Conservation (phyloP, 2,797 vertebrate species). For the Spinus olivaceus region DNA sequence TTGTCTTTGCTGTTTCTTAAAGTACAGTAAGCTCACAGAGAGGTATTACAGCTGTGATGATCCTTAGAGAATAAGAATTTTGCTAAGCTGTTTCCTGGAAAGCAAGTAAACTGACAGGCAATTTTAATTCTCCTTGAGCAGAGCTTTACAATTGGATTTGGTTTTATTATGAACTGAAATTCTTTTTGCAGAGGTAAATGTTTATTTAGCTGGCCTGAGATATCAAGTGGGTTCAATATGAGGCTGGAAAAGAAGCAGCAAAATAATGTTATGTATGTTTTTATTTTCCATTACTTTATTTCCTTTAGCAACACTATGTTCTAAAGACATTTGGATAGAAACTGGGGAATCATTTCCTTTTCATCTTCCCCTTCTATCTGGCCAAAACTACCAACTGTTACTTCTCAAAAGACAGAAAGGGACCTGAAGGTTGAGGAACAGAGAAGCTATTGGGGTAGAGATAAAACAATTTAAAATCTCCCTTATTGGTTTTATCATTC, state of each 20-base stretch:
- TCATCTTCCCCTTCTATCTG: background rate
- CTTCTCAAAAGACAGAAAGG: background rate
- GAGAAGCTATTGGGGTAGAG: background rate
- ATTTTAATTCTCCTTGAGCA: background rate
- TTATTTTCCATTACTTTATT: background rate
- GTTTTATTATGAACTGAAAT: background rate
- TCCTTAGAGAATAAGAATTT: background rate
- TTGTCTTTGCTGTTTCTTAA: background rate
- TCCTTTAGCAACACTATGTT: background rate
- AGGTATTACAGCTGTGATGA: background rate
- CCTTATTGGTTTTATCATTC: background rate
- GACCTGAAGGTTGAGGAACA: background rate
- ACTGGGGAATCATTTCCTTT: background rate
- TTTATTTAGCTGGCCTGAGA: background rate
- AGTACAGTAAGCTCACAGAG: background rate
- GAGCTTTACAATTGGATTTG: background rate
- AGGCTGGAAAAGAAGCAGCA: background rate
- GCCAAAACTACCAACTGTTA: background rate
- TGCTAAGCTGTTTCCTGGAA: slow-evolving; percentile 4
- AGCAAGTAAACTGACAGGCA: background rate
- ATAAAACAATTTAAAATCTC: background rate
- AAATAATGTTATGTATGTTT: background rate
- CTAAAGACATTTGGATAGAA: background rate
- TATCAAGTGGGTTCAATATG: background rate
- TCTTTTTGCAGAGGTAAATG: background rate